These are phyloP conservation scores for Albula goreensis DNA, from an alignment of 2,113 vertebrate species.

Conservation along the genomic window DNA sequence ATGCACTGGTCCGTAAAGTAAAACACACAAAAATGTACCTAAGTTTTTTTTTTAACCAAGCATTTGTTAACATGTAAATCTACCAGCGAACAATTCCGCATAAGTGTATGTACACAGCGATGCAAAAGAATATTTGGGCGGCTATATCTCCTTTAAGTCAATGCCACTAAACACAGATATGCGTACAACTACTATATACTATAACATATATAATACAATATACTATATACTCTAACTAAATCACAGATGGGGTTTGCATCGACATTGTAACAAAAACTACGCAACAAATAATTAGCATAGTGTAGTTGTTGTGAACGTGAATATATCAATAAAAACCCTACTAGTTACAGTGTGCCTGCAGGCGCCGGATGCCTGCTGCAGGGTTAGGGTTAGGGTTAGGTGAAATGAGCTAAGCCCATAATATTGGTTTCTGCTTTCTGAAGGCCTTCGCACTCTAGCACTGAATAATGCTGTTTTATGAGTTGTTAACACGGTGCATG, in stretches of 20 bases:
- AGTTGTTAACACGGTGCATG: background rate
- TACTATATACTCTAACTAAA: too few species aligned
- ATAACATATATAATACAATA: too few species aligned
- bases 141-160: too few species aligned
- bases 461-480: background rate
- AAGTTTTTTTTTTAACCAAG: background rate
- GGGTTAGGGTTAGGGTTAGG: too few species aligned
- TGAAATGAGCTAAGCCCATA: too few species aligned
- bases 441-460: background rate
- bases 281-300: background rate
- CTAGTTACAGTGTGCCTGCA: too few species aligned
- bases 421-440: too few species aligned
- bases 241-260: background rate
- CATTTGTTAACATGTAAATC: background rate
- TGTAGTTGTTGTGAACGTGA: background rate
- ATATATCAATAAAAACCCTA: too few species aligned
- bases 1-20: background rate
- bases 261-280: background rate
- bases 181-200: too few species aligned
- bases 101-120: too few species aligned
- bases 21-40: background rate
- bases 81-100: background rate
- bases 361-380: too few species aligned
- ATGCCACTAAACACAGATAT: too few species aligned
- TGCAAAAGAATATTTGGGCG: background rate